phyloP scores from a whole-genome alignment of 2,888 invertebrate genomes.

The Baronia brevicornis region DNA sequence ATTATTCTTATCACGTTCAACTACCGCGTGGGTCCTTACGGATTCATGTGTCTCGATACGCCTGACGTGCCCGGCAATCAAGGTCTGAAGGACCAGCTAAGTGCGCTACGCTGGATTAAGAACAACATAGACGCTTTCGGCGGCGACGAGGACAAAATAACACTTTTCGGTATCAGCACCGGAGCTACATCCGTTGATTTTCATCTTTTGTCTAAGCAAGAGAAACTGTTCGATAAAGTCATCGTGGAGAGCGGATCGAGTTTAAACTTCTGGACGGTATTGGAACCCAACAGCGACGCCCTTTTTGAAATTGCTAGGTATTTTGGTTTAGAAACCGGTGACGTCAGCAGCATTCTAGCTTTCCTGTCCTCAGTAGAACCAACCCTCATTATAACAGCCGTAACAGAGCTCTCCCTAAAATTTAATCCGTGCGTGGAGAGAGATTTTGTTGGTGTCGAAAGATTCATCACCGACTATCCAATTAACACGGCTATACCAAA shows the following conservation, averaged over 20 bases:
- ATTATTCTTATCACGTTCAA: no score
- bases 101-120: no score
- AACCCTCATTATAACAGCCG: constrained; percentile 26
- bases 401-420: constrained; percentile 17
- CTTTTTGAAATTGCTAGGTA: constrained; percentile 34
- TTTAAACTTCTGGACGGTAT: constrained; percentile 26
- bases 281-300: constrained; percentile 28
- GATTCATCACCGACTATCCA: constrained; percentile 27
- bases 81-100: no score
- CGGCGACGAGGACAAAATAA: no score
- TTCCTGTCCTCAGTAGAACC: constrained; percentile 29
- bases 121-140: no score
- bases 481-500: constrained; percentile 21
- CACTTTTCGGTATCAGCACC: no score
- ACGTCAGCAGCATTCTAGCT: constrained; percentile 28
- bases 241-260: constrained; percentile 44
- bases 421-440: constrained; percentile 33
- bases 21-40: no score
- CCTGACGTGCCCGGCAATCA: no score
- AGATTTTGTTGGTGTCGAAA: constrained; percentile 28
- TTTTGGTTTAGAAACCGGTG: constrained; percentile 28
- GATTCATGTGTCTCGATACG: no score
- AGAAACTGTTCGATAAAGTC: constrained; percentile 38
- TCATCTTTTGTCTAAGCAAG: constrained; percentile 34
- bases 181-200: no score